Evolutionary conservation across 2,888 invertebrate genomes (phyloP).

Genomic region (Calameuta pallipes): DNA sequence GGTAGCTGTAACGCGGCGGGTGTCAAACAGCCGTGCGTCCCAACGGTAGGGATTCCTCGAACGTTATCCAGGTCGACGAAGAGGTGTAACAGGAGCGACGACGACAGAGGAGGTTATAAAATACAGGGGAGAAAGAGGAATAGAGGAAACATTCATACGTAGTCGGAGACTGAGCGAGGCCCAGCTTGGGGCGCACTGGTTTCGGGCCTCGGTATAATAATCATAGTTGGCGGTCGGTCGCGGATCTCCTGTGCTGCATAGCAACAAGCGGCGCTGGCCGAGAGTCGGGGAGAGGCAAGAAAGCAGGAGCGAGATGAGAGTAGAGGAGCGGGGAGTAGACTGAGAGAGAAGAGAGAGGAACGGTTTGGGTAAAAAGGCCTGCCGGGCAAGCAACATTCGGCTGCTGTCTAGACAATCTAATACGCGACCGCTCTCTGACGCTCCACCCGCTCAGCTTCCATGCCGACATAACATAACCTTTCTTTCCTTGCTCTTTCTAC

Average conservation of each 20-base stretch:
- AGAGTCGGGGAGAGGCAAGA: constrained; percentile 1
- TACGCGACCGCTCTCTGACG: too few species aligned
- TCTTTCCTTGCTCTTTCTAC: too few species aligned
- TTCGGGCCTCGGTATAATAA: constrained; percentile 56
- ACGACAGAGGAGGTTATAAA: too few species aligned
- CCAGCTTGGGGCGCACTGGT: constrained; percentile 17
- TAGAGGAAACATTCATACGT: too few species aligned
- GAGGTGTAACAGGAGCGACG: not conserved
- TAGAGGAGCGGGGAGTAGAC: not conserved
- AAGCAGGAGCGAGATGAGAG: not conserved
- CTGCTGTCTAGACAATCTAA: not conserved
- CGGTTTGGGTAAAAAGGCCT: constrained; percentile 2
- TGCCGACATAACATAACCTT: too few species aligned
- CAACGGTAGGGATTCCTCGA: not conserved
- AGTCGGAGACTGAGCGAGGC: too few species aligned
- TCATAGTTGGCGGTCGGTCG: constrained; percentile 40
- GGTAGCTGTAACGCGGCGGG: not conserved
- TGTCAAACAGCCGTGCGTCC: not conserved
- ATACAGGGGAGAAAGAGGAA: too few species aligned
- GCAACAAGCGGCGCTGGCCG: constrained; percentile 52
- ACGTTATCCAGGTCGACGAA: constrained; percentile 4
- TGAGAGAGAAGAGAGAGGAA: not conserved
- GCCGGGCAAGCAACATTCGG: not conserved
- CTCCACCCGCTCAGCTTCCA: too few species aligned
- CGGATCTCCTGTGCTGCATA: constrained; percentile 52